Base-by-base conservation (phyloP, 2,888 invertebrate species). In the Gandaritis pyraliata region DNA sequence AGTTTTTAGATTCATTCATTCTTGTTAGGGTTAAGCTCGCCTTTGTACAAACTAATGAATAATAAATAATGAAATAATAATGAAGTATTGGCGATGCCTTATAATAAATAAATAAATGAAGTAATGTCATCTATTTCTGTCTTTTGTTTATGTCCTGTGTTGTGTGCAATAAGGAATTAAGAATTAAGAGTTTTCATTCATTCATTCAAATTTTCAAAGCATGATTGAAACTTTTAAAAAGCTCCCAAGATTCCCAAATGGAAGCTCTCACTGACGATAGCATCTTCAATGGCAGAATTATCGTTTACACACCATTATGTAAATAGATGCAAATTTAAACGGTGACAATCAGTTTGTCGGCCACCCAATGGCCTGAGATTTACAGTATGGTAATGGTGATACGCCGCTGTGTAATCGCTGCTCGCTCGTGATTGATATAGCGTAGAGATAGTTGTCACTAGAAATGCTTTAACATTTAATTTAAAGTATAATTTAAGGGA, bases 301-400 rank as follows among this genome's bases (percentile, higher is more conserved):
- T 41, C 15, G 8, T 7, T 15, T 6, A 8, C 13, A 23, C 6
- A 23, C 3, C 33, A 7, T 33, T 73, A 88, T 85, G 85, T 73
- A 85, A 90, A 91, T 87, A 77, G 77, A 90, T 90, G 90, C 85
- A 90, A 90, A 90, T 90, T 86, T 88, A 88, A 86, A 87, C 87
- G 87, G 88, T 88, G 90, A 90, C 89, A 89, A 89, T 87, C 85
- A 87, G 83, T 75, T 82, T 82, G 86, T 82, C 81, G 82, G 86
- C 76, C 88, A 87, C 87, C 88, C 89, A 88, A 84, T 85, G 78
- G 74, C 74, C 61, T 61, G 72, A 81, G 84, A 87, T 86, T 85
- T 75, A 77, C 75, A 73, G 81, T 83, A 88, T 87, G 87, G 73
- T 82, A 87, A 88, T 88, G 76, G 67, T 80, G 84, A 87, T 88